Conservation (phyloP, 1,140 invertebrate species). For the Saxidomus purpurata region DNA sequence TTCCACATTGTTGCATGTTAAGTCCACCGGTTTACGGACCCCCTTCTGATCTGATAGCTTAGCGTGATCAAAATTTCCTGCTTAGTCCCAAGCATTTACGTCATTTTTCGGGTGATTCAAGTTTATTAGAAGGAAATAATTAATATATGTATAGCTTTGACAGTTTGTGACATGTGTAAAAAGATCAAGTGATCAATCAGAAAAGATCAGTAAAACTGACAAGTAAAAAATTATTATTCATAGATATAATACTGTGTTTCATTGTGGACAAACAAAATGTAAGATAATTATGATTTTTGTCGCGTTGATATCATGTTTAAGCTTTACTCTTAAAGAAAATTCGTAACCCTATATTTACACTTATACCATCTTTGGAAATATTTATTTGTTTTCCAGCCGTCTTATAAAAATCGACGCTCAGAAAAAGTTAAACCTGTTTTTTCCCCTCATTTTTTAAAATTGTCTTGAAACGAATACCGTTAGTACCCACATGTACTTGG, state of each 20-base stretch:
- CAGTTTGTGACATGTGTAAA: not conserved
- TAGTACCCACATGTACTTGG: too few relatives aligned
- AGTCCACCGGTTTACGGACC: not conserved
- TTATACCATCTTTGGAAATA: too few relatives aligned
- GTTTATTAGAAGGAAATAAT: not conserved
- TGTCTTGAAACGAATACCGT: too few relatives aligned
- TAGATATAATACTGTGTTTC: too few relatives aligned
- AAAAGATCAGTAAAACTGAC: not conserved
- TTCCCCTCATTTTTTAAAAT: too few relatives aligned
- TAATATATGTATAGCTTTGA: not conserved
- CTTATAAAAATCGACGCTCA: too few relatives aligned
- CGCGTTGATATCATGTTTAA: too few relatives aligned
- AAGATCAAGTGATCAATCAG: not conserved
- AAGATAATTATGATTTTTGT: too few relatives aligned
- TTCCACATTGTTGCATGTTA: not conserved
- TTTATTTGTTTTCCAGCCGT: too few relatives aligned
- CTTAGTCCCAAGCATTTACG: not conserved
- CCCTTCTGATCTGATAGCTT: not conserved
- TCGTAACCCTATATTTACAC: too few relatives aligned
- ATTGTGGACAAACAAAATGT: too few relatives aligned
- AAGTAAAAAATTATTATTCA: not conserved
- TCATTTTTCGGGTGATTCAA: not conserved
- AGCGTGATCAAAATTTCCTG: not conserved
- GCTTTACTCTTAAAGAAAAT: not conserved
- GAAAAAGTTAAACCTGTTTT: too few relatives aligned